Base-by-base conservation (phyloP, 2,888 invertebrate genomes). In the Oligia latruncula region DNA sequence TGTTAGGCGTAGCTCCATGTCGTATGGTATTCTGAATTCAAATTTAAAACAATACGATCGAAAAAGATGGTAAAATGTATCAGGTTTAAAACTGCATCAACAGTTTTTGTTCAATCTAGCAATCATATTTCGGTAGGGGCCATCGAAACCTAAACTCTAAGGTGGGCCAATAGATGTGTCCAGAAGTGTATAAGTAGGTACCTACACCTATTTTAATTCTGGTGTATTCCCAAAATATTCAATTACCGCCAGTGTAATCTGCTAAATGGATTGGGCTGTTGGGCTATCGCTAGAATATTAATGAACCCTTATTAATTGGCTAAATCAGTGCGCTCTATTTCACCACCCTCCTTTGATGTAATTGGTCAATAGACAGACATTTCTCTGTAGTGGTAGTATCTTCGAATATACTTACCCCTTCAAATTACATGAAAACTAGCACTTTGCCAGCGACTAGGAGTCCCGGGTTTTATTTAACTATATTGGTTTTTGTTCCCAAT, bases 301-400 rank as follows among this genome's bases (percentile, higher is more conserved):
- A 85, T 80, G 65, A 65, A 58, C 46, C 43, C n/a, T 80, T 85
- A 83, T 80, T 85, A 83, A 85, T 85, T 85, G 77, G 72, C 43
- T 72, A 23, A 82, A 85, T 76, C 76, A 74, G 55, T 67, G 74
- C 20, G 74, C n/a, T 82, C 60, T 79, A 62, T 77, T 82, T 68
- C 76, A 60, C 17, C 49, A 29, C 23, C 65, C 65, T 20, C 20
- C 62, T 77, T 81, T 81, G 40, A 81, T 71, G 46, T 67, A 77
- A 68, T 71, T 81, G 62, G 55, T 70, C 58, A 58, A 78, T 58
- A 81, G 70, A 70, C 20, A 52, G 58, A 15, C 1, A 52, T 55
- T 52, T 68, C 60, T 73, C 43, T 65, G 20, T 29, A 55, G n/a
- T n/a, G 6, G 20, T 29, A 55, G n/a, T n/a, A 9, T 52, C 43